Base-by-base conservation (phyloP, 2,797 vertebrate species). In the Brachyalestes nurse region DNA sequence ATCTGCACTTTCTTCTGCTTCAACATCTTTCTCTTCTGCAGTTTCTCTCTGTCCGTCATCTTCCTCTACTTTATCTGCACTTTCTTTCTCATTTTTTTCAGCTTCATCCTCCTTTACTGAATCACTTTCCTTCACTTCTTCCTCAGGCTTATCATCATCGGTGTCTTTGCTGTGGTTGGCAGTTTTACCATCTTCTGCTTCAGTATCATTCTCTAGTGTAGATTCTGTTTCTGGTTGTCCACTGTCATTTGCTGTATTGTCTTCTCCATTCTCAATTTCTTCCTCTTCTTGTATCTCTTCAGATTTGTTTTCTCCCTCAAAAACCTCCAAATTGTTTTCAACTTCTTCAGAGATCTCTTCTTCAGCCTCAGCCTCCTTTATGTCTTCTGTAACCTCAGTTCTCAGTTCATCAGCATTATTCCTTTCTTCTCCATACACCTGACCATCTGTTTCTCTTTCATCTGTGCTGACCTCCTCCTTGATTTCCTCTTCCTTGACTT, bases 281-380 rank as follows among this genome's bases (percentile, higher is more conserved):
- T 77, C 80, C 0, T 81, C 85, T 72, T 80, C 34, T 23, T 40
- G 23, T 16, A 70, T 86, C 75, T n/a, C 80, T 82, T 23, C 65
- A 57, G 77, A 60, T 60, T 86, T 76, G 60, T 90, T 83, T 0
- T 75, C 72, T 72, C 51, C 72, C 3, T 90, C 75, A 21, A 0
- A 72, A 82, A 25, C 25, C 2, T 67, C 70, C 49, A 49, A 51
- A 71, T 34, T 58, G 28, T 49, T 77, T 72, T 80, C 74, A 40
- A 23, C 47, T 2, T 85, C 82, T 14, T 84, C 84, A 53, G 25
- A 66, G 64, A 79, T 72, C n/a, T 2, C 80, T 71, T 85, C 45
- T 16, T 81, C 2, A 17, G 42, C 69, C 7, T 72, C 38, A 25
- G n/a, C 23, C 4, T 5, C 75, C 6, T 87, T 82, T 38, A 3